Evolutionary conservation across 2,113 vertebrate species (phyloP).

Genomic region (Accipiter virgatus): DNA sequence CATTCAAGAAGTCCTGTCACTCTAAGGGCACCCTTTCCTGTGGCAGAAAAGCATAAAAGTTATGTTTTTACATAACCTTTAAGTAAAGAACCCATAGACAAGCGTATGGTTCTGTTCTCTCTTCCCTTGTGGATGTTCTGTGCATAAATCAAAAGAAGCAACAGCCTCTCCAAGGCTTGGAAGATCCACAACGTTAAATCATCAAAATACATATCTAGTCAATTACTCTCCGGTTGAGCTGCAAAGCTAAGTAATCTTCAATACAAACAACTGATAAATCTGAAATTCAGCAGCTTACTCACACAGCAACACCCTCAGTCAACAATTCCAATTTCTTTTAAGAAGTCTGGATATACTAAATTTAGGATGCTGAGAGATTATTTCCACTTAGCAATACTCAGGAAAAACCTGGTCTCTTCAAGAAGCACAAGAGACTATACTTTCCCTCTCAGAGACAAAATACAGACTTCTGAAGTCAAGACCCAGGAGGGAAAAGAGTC

Average conservation of each 20-base stretch:
- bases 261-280: neutral
- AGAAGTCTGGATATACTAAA: neutral
- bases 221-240: neutral
- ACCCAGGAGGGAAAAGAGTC: neutral
- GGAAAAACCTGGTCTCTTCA: neutral
- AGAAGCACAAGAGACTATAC: neutral
- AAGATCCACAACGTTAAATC: neutral
- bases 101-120: neutral
- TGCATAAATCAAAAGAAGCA: neutral
- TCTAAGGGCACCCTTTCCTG: neutral
- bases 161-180: neutral
- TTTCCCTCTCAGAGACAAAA: neutral
- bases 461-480: neutral
- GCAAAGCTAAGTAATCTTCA: neutral
- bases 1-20: neutral
- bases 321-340: constrained; percentile 8
- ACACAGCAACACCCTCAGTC: neutral
- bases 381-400: neutral
- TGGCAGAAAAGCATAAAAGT: neutral
- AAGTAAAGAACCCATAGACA: neutral
- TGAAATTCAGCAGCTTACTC: constrained; percentile 45
- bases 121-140: neutral
- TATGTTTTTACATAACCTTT: neutral
- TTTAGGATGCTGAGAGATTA: constrained; percentile 16
- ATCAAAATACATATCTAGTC: neutral